phyloP scores from a whole-genome alignment of 2,888 invertebrate species.

The Drosophila aldrichi region DNA sequence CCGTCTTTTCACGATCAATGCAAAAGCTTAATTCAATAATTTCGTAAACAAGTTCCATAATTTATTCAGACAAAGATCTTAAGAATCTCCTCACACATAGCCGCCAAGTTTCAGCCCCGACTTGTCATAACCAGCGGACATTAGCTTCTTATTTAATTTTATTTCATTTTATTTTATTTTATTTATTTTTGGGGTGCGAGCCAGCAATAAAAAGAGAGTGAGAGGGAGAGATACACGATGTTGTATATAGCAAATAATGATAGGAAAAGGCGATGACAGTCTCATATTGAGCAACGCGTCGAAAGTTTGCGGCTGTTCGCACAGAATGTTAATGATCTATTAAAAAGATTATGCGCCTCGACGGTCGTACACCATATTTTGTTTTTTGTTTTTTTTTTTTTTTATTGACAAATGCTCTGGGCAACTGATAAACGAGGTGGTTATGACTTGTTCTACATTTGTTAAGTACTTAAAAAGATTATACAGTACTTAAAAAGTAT shows the following conservation, averaged over 20 bases:
- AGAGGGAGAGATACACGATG: slow-evolving; percentile 21
- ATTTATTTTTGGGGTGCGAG: slow-evolving; percentile 30
- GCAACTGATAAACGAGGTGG: slow-evolving; percentile 2
- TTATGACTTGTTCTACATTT: slow-evolving; percentile 3
- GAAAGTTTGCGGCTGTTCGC: slow-evolving; percentile 55
- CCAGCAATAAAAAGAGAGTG: slow-evolving; percentile 15
- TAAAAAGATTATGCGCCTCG: slow-evolving; percentile 74
- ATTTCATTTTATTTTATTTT: slow-evolving; percentile 21
- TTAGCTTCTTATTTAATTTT: slow-evolving; percentile 24
- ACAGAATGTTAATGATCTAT: slow-evolving; percentile 79
- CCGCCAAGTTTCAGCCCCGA: slow-evolving; percentile 6
- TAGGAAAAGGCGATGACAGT: slow-evolving; percentile 53
- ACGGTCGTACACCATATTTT: slow-evolving; percentile 31
- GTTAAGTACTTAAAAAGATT: no score
- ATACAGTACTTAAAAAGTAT: no score
- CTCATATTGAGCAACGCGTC: slow-evolving; percentile 58
- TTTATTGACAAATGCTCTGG: slow-evolving; percentile 21
- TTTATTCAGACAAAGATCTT: slow-evolving; percentile 36
- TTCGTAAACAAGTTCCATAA: slow-evolving; percentile 71
- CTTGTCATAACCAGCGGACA: slow-evolving; percentile 36
- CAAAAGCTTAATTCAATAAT: slow-evolving; percentile 62
- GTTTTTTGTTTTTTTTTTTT: not conserved
- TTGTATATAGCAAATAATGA: slow-evolving; percentile 19
- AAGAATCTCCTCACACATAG: slow-evolving; percentile 30
- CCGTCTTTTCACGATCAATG: slow-evolving; percentile 33